Evolutionary conservation across 2,113 vertebrate species (phyloP).

Genomic region (Nipponia nippon): DNA sequence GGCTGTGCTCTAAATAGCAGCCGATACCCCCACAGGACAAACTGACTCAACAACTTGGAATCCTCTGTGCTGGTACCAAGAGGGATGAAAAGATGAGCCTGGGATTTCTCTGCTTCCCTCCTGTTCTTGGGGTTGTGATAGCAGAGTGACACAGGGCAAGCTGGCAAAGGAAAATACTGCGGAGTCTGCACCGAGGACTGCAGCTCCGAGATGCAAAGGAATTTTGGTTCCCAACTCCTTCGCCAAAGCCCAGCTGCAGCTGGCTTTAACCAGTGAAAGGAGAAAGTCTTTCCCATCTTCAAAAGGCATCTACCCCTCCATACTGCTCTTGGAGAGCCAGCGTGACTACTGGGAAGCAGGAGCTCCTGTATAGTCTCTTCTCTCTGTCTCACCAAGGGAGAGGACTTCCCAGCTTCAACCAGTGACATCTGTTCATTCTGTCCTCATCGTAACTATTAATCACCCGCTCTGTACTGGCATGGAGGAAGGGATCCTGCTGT

Average conservation of each 20-base stretch:
- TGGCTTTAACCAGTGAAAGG: background rate
- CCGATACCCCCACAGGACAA: rapidly evolving
- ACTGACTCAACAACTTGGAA: background rate
- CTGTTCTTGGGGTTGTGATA: rapidly evolving
- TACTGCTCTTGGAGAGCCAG: background rate
- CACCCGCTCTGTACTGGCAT: background rate
- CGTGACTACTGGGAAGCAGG: background rate
- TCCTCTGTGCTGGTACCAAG: background rate
- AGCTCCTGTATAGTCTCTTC: background rate
- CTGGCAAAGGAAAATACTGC: background rate
- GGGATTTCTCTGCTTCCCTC: background rate
- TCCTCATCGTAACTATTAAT: background rate
- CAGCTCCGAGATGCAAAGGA: rapidly evolving
- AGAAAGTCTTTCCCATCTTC: background rate
- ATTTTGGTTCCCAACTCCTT: background rate
- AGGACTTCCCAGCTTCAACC: background rate
- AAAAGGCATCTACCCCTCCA: background rate
- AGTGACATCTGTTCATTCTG: background rate
- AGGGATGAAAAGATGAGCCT: background rate
- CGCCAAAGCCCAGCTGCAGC: background rate
- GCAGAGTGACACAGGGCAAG: background rate
- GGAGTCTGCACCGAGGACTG: rapidly evolving
- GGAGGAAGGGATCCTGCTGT: background rate
- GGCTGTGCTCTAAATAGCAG: background rate
- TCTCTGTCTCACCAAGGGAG: background rate